Evolutionary conservation across 2,113 vertebrate species (phyloP), one percentile per base, ranked within the genome.

Genomic region (Cyphomyrus discorhynchus): DNA sequence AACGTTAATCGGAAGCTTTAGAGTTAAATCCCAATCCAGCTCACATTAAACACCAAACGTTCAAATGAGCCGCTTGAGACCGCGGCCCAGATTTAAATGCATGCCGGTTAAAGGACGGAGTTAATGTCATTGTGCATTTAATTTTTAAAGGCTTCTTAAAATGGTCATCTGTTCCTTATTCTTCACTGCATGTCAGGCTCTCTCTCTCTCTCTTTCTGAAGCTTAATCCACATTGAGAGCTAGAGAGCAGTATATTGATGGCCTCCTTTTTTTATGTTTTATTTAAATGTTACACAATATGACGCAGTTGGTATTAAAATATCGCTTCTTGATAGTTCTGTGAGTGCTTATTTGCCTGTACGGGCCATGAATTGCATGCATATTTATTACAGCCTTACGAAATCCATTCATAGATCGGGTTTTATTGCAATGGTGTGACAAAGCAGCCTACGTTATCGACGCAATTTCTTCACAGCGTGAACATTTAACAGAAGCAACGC

Each of bases 201-300:
- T 62, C 56, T 62, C 56, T 93, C 93, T 92, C 95, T 95, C 92
- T 93, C 93, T 92, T 95, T 95, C 95, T 95, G 95, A 94, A 93
- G 94, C 93, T 91, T 84, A 84, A 84, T 39, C 45, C 74, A 80
- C 74, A 42, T 27, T 84, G 82, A 84, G 10, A 46, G 80, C 80
- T 45, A 83, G 80, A 45, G 21, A 84, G 45, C 39, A 10, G 42
- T 45, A 84, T 84, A 39, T 42, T 80, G 13, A 17, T 39, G 31
- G 74, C 13, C 31, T 77, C 13, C 70, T 80, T 80, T 39, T 77
- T 42, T 80, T 17, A 80, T 42, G 74, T 80, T 80, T 39, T 8
- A 80, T 39, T 80, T 80, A 17, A 80, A 80, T 80, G 66, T 42
- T 80, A 19, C 35, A 80, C 74, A 19, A 42, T 80, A 39, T 35